Percentiles rank a stretch among this genome's conserved stretches.
These are phyloP conservation scores for Zoanthus gigantus DNA, from an alignment of 92 coral and sea anemone genomes.

Conservation along the genomic window DNA sequence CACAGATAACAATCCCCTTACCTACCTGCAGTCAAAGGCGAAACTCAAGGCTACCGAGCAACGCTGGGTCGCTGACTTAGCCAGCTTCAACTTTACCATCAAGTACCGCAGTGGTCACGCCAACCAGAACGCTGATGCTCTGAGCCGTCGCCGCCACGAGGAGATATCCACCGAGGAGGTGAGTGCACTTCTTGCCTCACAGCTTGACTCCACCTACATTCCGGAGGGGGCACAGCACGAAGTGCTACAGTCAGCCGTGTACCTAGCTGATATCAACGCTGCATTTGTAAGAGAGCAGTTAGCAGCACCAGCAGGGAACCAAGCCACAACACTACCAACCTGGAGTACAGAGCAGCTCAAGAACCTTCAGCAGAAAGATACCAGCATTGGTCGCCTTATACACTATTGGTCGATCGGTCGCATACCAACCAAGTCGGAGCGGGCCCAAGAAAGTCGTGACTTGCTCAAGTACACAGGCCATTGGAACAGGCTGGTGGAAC, in stretches of 20 bases:
- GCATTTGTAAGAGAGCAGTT: not conserved
- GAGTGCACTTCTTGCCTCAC: slow-evolving; percentile 9
- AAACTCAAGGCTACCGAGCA: slow-evolving; percentile 62
- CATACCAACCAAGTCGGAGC: slow-evolving; percentile 30
- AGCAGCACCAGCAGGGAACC: slow-evolving; percentile 7
- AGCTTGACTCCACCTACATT: slow-evolving; percentile 46
- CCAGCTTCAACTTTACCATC: slow-evolving; percentile 52
- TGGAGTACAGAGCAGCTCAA: slow-evolving; percentile 10
- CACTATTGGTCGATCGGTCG: slow-evolving; percentile 37
- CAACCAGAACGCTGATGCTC: slow-evolving; percentile 60
- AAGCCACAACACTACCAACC: slow-evolving; percentile 9
- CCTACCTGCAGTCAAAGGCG: slow-evolving; percentile 51
- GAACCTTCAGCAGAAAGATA: slow-evolving; percentile 27
- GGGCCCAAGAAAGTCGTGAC: slow-evolving; percentile 15
- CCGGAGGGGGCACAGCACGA: slow-evolving; percentile 57
- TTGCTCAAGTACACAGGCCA: slow-evolving; percentile 24
- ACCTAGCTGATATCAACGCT: slow-evolving; percentile 21
- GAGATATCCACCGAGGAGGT: slow-evolving; percentile 22
- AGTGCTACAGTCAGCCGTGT: slow-evolving; percentile 48
- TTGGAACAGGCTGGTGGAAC: slow-evolving; percentile 18
- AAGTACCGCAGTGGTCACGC: slow-evolving; percentile 48
- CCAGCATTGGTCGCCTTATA: slow-evolving; percentile 19
- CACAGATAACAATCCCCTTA: slow-evolving; percentile 54
- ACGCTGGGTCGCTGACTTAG: slow-evolving; percentile 53
- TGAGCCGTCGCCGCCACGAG: slow-evolving; percentile 47